A percentile compares a stretch with the other conserved stretches of the same genome.
Conservation (phyloP, 2,888 invertebrate genomes). For the Salticus scenicus region DNA sequence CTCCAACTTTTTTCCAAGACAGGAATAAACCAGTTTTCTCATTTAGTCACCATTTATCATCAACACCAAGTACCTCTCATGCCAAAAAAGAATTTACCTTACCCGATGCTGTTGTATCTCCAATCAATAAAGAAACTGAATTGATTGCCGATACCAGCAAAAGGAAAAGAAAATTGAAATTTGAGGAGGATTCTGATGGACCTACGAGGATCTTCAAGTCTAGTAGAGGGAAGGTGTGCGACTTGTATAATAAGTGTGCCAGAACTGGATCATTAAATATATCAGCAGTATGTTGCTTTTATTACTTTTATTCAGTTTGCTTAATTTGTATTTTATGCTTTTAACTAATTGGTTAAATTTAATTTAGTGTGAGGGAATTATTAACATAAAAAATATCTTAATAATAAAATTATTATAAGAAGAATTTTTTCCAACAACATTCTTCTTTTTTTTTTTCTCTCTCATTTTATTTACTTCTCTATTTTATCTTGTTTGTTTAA, state of each 20-base stretch:
- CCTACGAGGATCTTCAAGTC: background rate
- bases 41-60: background rate
- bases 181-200: background rate
- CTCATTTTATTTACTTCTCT: too few relatives aligned
- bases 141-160: conserved; percentile 28
- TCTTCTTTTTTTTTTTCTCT: too few relatives aligned
- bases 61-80: conserved; percentile 33
- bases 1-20: background rate
- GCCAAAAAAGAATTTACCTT: background rate
- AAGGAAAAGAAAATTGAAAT: conserved; percentile 33
- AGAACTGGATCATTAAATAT: background rate
- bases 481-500: too few relatives aligned
- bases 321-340: too few relatives aligned
- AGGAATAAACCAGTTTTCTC: background rate
- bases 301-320: background rate
- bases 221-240: background rate
- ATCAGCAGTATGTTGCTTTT: background rate
- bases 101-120: conserved; percentile 31
- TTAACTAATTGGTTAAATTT: too few relatives aligned
- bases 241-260: background rate
- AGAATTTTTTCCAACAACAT: too few relatives aligned
- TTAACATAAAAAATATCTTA: too few relatives aligned
- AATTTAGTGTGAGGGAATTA: too few relatives aligned
- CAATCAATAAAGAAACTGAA: conserved; percentile 41
- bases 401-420: too few relatives aligned